Conservation (phyloP, 2,888 invertebrate genomes). For the Nomada lathburiana region DNA sequence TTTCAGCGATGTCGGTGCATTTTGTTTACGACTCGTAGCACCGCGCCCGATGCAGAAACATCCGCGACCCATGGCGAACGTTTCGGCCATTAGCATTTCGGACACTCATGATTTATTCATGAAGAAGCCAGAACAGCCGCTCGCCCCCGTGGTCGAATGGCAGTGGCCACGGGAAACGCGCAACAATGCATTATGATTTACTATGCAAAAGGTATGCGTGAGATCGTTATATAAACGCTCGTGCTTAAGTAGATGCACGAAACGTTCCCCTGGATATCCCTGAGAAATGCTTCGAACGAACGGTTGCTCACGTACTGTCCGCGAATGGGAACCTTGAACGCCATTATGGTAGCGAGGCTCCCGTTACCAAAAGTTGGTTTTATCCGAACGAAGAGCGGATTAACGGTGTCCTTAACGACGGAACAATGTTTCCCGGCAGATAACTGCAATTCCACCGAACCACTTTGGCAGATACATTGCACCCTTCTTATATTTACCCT, state of each 20-base stretch:
- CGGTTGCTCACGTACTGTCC: constrained; percentile 43
- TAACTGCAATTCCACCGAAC: too few relatives aligned
- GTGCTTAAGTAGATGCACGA: constrained; percentile 66
- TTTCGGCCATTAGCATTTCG: constrained; percentile 73
- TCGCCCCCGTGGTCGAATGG: constrained; percentile 9
- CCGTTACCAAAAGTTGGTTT: constrained; percentile 15
- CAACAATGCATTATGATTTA: constrained; percentile 72
- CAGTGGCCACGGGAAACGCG: constrained; percentile 42
- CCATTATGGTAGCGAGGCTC: constrained; percentile 41
- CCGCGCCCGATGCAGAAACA: constrained; percentile 55
- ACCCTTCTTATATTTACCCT: too few relatives aligned
- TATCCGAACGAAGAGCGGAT: neutral
- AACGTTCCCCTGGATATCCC: constrained; percentile 46
- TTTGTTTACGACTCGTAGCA: constrained; percentile 63
- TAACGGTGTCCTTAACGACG: too few relatives aligned
- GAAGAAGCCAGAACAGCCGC: constrained; percentile 52
- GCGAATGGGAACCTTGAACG: constrained; percentile 39
- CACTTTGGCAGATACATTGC: too few relatives aligned
- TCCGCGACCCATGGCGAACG: constrained; percentile 45
- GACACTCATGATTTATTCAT: constrained; percentile 73
- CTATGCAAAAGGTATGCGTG: constrained; percentile 64
- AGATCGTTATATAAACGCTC: constrained; percentile 65
- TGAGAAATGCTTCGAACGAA: constrained; percentile 56
- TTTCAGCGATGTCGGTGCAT: constrained; percentile 60
- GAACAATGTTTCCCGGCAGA: neutral